Evolutionary conservation across 2,797 vertebrate species (phyloP), one percentile per base, ranked within the genome.

Genomic region (Glossophaga mutica): DNA sequence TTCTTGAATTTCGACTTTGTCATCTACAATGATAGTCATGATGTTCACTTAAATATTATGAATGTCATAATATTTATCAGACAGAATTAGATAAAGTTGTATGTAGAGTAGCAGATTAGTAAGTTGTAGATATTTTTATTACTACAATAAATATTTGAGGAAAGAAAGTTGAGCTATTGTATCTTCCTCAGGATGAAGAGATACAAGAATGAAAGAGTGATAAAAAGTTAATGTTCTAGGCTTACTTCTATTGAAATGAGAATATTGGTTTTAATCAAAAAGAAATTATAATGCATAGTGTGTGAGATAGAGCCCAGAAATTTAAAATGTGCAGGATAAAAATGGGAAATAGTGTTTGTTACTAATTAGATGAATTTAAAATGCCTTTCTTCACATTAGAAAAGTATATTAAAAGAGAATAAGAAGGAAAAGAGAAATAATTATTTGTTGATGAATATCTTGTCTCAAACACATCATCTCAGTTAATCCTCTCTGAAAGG

Each of bases 231-330:
- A 0, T 76, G 10, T 87, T 81, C 29, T 32, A 90, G 67, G 46
- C 46, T 95, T 37, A 81, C 52, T 83, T 90, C 52, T 42, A 2
- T 39, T 29, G 59, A 90, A 86, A 37, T 46, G 48, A 86, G 39
- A 87, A 76, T 90, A 59, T 29, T 52, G 42, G 14, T 95, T 86
- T 93, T 59, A 83, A 34, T 57, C 29, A 79, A 93, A 86, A 90
- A 82, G 29, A 67, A 89, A 93, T 81, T 91, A 68, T 42, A 86
- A 89, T 46, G 52, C n/a, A 74, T 87, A 29, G 19, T 57, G 10
- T 82, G 4, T 82, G 55, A 77, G 48, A 37, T 90, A 29, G 29
- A 87, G 9, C 7, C 22, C 87, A 87, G 12, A 70, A 32, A 44
- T 70, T 59, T 68, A 50, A 96, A 94, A 9, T 52, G 0, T 96